phyloP scores from a whole-genome alignment of 2,113 vertebrate genomes.

The Scartelaos histophorus region DNA sequence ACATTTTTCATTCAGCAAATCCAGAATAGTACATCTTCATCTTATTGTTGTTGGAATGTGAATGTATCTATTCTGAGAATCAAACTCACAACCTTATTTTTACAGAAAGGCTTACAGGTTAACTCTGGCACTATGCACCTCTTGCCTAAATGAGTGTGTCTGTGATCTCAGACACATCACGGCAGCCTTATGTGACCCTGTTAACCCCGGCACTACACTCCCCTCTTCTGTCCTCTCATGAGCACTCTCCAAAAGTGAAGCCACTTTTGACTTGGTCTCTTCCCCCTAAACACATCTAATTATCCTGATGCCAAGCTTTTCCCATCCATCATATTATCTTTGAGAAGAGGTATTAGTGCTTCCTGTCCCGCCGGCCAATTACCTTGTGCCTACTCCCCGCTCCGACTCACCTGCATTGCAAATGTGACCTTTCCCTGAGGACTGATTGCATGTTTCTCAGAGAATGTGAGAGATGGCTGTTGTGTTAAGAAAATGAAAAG shows the following conservation, averaged over 20 bases:
- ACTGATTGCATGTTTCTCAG: constrained; percentile 88
- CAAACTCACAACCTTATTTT: not conserved
- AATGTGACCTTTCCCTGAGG: constrained; percentile 97
- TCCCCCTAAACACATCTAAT: constrained; percentile 84
- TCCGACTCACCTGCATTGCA: constrained; percentile 89
- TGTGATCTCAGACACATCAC: constrained; percentile 34
- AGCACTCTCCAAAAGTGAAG: constrained; percentile 68
- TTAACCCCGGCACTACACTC: constrained; percentile 5
- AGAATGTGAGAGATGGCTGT: constrained; percentile 58
- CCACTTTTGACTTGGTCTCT: constrained; percentile 51
- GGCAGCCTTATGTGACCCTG: constrained; percentile 31
- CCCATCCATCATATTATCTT: constrained; percentile 84
- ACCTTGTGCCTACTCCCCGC: constrained; percentile 78
- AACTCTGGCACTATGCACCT: not conserved
- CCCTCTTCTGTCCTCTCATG: constrained; percentile 23
- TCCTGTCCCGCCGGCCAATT: constrained; percentile 89
- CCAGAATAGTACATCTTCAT: too few relatives aligned
- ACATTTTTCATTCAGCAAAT: too few relatives aligned
- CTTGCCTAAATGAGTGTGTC: not conserved
- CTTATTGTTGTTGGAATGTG: too few relatives aligned
- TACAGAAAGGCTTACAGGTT: not conserved
- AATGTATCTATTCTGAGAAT: not conserved
- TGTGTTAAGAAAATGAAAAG: constrained; percentile 50
- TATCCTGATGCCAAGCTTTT: constrained; percentile 83
- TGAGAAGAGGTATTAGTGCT: constrained; percentile 81